These are phyloP conservation scores for Chondrosia reniformis DNA, from an alignment of 37 sponge, comb jelly and placozoan species.

Conservation along the genomic window DNA sequence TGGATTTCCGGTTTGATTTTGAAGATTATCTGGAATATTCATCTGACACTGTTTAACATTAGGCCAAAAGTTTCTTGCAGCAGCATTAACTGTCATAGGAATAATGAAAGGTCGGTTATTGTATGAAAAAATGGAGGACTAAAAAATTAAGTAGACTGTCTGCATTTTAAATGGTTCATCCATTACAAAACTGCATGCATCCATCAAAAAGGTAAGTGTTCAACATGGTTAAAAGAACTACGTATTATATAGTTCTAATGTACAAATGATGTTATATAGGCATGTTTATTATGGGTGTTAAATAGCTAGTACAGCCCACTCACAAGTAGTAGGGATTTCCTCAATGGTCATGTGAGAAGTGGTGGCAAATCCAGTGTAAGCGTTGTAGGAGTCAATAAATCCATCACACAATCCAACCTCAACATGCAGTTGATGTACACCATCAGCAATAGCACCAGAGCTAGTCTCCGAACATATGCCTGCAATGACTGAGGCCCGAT, in stretches of 20 bases:
- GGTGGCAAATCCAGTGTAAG: constrained; percentile 39
- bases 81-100: not conserved
- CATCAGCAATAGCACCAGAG: not conserved
- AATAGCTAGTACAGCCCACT: too few species aligned
- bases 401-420: constrained; percentile 48
- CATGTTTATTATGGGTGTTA: too few species aligned
- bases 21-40: not conserved
- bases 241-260: too few species aligned
- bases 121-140: too few species aligned
- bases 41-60: constrained; percentile 30
- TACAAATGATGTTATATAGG: too few species aligned
- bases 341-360: constrained; percentile 35
- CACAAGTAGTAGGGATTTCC: constrained; percentile 28
- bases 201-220: too few species aligned
- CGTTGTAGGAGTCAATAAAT: constrained; percentile 39
- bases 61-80: constrained; percentile 24
- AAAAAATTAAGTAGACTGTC: too few species aligned
- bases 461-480: constrained; percentile 31
- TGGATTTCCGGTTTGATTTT: not conserved
- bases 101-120: not conserved
- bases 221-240: too few species aligned
- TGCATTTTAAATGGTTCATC: too few species aligned
- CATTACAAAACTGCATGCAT: too few species aligned
- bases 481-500: constrained; percentile 33
- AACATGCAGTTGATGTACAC: not conserved